These are phyloP conservation scores for Apeltes quadracus DNA, from an alignment of 2,113 vertebrate species.

Conservation along the genomic window DNA sequence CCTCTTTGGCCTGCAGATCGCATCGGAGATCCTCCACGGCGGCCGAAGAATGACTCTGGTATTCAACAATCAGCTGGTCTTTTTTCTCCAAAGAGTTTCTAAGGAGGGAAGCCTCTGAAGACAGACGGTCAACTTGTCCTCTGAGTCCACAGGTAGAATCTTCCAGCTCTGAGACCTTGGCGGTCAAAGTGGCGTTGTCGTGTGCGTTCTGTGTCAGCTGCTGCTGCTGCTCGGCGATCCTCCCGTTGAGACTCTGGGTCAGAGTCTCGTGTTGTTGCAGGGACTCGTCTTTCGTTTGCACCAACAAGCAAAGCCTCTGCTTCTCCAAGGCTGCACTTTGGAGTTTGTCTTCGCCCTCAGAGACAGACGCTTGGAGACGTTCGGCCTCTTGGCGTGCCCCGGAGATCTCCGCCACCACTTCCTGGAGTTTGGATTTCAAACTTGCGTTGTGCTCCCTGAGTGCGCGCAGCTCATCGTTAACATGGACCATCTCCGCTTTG, in stretches of 20 bases:
- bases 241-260: constrained; percentile 75
- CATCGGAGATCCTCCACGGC: constrained; percentile 68
- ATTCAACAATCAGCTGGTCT: constrained; percentile 68
- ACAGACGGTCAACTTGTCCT: constrained; percentile 71
- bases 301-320: constrained; percentile 64
- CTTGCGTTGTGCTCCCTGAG: constrained; percentile 77
- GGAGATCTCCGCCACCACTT: constrained; percentile 43
- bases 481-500: constrained; percentile 64
- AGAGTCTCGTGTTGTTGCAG: constrained; percentile 76
- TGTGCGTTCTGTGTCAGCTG: constrained; percentile 76
- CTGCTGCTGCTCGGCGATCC: constrained; percentile 74
- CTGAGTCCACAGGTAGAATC: constrained; percentile 61
- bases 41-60: constrained; percentile 54
- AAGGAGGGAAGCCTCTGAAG: constrained; percentile 70
- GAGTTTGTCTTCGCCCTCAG: constrained; percentile 31
- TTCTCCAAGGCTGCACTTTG: constrained; percentile 63
- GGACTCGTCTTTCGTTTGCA: constrained; percentile 74
- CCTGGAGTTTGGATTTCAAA: constrained; percentile 79
- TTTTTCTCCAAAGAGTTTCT: constrained; percentile 77
- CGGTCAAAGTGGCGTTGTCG: constrained; percentile 67
- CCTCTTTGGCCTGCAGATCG: constrained; percentile 76
- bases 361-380: constrained; percentile 35
- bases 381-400: constrained; percentile 72
- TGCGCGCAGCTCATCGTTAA: constrained; percentile 72
- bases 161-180: constrained; percentile 73